Conservation (phyloP, 2,113 vertebrate genomes). For the Spilogale gracilis region DNA sequence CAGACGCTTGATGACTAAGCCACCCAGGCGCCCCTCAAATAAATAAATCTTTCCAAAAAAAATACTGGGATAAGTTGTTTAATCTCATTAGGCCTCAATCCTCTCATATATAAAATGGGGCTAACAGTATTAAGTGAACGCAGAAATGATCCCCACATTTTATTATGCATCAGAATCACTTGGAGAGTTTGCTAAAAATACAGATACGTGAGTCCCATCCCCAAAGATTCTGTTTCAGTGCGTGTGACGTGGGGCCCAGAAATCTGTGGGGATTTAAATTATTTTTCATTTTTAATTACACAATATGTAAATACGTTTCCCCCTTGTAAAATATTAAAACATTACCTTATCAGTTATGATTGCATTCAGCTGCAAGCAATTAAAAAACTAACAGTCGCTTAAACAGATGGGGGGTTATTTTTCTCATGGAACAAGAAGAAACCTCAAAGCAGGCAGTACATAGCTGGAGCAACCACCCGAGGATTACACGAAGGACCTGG, state of each 20-base stretch:
- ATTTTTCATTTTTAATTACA: slow-evolving; percentile 83
- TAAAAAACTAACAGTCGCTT: slow-evolving; percentile 76
- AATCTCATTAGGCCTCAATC: neutral
- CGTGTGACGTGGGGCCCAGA: slow-evolving; percentile 46
- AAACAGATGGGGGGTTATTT: slow-evolving; percentile 65
- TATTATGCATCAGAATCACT: neutral
- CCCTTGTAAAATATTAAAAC: slow-evolving; percentile 81
- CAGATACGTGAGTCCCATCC: neutral
- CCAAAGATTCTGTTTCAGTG: slow-evolving; percentile 61
- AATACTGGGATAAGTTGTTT: neutral
- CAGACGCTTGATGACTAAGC: too few species aligned
- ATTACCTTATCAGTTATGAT: slow-evolving; percentile 82
- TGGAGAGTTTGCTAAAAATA: slow-evolving; percentile 27
- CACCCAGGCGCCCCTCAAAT: neutral
- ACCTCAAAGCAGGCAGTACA: slow-evolving; percentile 11
- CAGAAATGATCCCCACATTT: neutral
- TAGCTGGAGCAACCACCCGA: neutral
- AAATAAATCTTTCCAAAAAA: neutral
- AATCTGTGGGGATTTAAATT: slow-evolving; percentile 76
- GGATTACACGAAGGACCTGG: neutral
- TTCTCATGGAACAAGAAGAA: slow-evolving; percentile 68
- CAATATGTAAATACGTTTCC: slow-evolving; percentile 81
- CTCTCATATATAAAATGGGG: slow-evolving; percentile 43
- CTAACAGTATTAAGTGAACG: neutral
- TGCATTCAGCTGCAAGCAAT: slow-evolving; percentile 84